A percentile compares a stretch with the other conserved stretches of the same genome.
These are phyloP conservation scores for Bombus balteatus DNA, from an alignment of 1,140 invertebrate genomes.

Conservation along the genomic window DNA sequence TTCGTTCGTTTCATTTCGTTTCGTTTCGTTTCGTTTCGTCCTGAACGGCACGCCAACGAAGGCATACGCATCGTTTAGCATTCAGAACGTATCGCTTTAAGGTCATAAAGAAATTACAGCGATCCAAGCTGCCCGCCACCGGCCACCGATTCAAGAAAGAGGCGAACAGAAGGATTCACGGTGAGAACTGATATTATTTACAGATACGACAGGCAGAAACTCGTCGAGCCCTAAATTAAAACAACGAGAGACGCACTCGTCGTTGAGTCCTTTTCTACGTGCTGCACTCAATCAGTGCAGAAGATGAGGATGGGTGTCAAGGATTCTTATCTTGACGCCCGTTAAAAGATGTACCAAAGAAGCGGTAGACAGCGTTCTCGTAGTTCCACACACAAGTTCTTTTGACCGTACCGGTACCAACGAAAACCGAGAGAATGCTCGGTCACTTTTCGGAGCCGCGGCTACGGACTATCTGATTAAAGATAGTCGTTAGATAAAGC, in stretches of 20 bases:
- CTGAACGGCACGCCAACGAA: background rate
- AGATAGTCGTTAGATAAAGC: slow-evolving; percentile 67
- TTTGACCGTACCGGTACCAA: slow-evolving; percentile 10
- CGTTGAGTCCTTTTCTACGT: slow-evolving; percentile 1
- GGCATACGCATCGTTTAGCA: slow-evolving; percentile 24
- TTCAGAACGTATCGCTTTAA: slow-evolving; percentile 45
- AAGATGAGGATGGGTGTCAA: slow-evolving; percentile 26
- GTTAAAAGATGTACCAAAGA: slow-evolving; percentile 22
- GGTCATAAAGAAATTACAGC: slow-evolving; percentile 51
- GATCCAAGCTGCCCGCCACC: background rate
- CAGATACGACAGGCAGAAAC: slow-evolving; percentile 23
- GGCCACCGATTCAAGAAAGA: background rate
- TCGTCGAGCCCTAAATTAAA: slow-evolving; percentile 30
- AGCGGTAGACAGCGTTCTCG: background rate
- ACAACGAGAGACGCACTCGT: background rate
- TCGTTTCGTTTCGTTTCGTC: slow-evolving; percentile 13
- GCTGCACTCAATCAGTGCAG: slow-evolving; percentile 25
- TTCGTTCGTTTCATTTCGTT: slow-evolving; percentile 4
- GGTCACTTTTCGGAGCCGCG: slow-evolving; percentile 45
- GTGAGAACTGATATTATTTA: slow-evolving; percentile 41
- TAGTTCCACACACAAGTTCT: background rate
- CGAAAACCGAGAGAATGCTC: slow-evolving; percentile 17
- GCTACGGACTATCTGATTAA: slow-evolving; percentile 60
- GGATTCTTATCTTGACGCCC: slow-evolving; percentile 48
- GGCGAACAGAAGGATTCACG: background rate